phyloP scores from a whole-genome alignment of 2,797 vertebrate genomes.

The Megaceryle alcyon region DNA sequence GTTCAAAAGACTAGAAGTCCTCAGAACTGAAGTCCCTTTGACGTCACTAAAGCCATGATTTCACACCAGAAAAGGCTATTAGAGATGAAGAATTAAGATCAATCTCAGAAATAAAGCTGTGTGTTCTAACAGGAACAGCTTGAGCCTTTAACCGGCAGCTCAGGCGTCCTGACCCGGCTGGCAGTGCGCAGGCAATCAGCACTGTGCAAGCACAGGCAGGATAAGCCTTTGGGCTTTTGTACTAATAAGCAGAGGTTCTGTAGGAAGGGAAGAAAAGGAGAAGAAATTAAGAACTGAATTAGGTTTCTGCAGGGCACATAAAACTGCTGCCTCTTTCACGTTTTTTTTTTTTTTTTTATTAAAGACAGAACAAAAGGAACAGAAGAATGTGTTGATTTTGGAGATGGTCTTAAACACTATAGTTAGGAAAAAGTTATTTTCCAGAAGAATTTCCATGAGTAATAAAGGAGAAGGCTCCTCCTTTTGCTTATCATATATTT shows the following conservation, averaged over 20 bases:
- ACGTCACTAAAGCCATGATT: neutral
- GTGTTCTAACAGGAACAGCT: constrained; percentile 2
- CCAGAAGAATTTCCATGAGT: constrained; percentile 20
- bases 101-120: constrained; percentile 48
- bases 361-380: neutral
- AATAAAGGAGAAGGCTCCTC: constrained; percentile 59
- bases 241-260: neutral
- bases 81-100: neutral
- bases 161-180: constrained; percentile 17
- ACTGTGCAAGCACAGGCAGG: constrained; percentile 3
- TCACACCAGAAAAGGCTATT: neutral
- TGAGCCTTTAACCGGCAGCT: neutral
- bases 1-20: neutral
- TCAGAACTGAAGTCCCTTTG: neutral
- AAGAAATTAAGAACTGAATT: neutral
- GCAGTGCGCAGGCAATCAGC: neutral
- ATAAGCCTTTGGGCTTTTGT: constrained; percentile 12
- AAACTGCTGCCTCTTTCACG: constrained; percentile 35
- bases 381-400: neutral
- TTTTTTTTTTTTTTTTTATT: neutral
- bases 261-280: neutral
- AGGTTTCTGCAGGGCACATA: neutral
- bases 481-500: constrained; percentile 25
- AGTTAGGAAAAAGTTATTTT: constrained; percentile 27
- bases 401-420: neutral